Conservation (phyloP, 1,140 invertebrate species). For the Drosophila pandora region DNA sequence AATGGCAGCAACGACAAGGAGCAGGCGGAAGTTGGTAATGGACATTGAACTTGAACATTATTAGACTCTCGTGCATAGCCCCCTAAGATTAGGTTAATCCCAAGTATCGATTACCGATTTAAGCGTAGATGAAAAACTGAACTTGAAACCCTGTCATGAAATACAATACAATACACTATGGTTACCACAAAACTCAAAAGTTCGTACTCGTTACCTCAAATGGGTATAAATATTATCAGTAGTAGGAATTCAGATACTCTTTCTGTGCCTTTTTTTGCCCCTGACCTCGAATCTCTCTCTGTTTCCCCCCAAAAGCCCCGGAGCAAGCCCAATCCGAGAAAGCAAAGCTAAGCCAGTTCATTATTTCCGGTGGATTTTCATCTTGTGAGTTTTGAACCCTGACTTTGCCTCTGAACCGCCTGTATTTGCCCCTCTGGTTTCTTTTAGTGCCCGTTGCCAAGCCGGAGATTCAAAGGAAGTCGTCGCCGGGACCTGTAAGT, state of each 20-base stretch:
- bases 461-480: constrained; percentile 49
- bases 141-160: constrained; percentile 57
- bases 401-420: neutral
- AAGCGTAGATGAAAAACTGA: constrained; percentile 65
- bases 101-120: constrained; percentile 76
- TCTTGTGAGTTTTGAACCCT: neutral
- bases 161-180: constrained; percentile 47
- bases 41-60: constrained; percentile 70
- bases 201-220: neutral
- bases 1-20: constrained; percentile 33
- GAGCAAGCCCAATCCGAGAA: neutral
- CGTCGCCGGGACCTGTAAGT: constrained; percentile 53
- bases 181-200: constrained; percentile 19
- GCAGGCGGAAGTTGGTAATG: constrained; percentile 79
- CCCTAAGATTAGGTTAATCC: constrained; percentile 69
- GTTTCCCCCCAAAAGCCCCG: neutral
- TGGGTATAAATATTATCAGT: neutral
- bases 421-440: neutral
- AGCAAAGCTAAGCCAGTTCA: neutral
- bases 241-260: constrained; percentile 2
- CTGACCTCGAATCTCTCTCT: constrained; percentile 57
- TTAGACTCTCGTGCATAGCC: constrained; percentile 59
- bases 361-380: neutral
- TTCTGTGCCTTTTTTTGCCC: constrained; percentile 16
- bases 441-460: constrained; percentile 5